A percentile compares a stretch with the other conserved stretches of the same genome.
Conservation (phyloP, 2,113 vertebrate species). For the Steatornis caripensis region DNA sequence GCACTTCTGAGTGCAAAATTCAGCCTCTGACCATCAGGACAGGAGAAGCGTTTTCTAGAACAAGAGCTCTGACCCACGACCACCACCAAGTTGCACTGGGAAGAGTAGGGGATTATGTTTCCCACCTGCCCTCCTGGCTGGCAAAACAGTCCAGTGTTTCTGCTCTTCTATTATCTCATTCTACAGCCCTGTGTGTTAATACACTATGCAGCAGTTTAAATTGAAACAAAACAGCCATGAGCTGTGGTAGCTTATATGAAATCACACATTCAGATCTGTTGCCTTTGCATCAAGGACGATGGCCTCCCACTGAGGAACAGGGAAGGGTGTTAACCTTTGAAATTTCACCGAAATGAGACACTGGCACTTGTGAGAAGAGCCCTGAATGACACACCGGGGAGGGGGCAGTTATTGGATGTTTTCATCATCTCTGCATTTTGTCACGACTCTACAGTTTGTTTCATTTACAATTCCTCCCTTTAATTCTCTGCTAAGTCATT, state of each 20-base stretch:
- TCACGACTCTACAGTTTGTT: neutral
- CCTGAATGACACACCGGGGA: neutral
- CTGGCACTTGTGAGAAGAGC: neutral
- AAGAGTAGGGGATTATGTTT: neutral
- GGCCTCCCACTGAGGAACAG: neutral
- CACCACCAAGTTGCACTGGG: neutral
- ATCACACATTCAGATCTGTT: neutral
- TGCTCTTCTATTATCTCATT: neutral
- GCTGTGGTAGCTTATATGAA: neutral
- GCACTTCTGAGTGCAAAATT: neutral
- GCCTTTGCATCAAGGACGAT: neutral
- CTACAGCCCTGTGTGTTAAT: neutral
- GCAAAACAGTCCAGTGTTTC: neutral
- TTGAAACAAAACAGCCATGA: neutral
- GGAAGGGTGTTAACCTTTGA: neutral
- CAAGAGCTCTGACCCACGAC: neutral
- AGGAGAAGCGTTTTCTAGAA: neutral
- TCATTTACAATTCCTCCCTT: neutral
- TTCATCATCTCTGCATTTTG: neutral
- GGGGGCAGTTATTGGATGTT: neutral
- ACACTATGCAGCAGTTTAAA: neutral
- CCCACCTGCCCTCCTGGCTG: neutral
- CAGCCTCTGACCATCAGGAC: neutral
- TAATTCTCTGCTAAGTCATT: conserved; percentile 1
- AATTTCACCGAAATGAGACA: neutral